Conservation (phyloP, 64 coral and sea anemone species). For the Montipora cactus region DNA sequence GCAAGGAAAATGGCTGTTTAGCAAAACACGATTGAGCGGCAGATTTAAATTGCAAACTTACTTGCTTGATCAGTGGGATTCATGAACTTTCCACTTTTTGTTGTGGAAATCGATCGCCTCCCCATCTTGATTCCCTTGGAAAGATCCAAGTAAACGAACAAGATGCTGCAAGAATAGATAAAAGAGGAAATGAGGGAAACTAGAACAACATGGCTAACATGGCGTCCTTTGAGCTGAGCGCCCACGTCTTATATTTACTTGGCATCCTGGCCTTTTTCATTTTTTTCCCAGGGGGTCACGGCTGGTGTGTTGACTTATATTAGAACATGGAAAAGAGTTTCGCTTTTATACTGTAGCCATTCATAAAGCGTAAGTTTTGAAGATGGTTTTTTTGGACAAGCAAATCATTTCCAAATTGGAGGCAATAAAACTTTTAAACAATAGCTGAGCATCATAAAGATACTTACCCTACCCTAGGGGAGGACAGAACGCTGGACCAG, state of each 20-base stretch:
- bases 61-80: constrained; percentile 99
- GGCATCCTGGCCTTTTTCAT: not conserved
- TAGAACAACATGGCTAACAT: constrained; percentile 81
- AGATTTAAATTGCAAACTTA: constrained; percentile 54
- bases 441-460: not conserved
- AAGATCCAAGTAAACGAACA: not conserved
- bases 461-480: not conserved
- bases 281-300: not conserved
- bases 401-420: not conserved
- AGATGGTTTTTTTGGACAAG: too few relatives aligned
- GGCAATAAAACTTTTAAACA: not conserved
- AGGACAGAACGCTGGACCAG: not conserved
- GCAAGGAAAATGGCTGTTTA: not conserved
- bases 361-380: too few relatives aligned
- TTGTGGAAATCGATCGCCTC: constrained; percentile 90
- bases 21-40: not conserved
- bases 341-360: too few relatives aligned
- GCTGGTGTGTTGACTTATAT: too few relatives aligned
- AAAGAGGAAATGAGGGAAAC: not conserved
- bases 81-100: constrained; percentile 99
- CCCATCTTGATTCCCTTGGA: constrained; percentile 71
- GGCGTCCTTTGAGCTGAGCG: constrained; percentile 11
- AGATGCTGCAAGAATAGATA: not conserved
- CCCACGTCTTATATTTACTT: not conserved
- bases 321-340: not conserved